Percentiles rank a stretch among this genome's conserved stretches.
Conservation (phyloP, 2,888 invertebrate species). For the Stomorhina lunata region DNA sequence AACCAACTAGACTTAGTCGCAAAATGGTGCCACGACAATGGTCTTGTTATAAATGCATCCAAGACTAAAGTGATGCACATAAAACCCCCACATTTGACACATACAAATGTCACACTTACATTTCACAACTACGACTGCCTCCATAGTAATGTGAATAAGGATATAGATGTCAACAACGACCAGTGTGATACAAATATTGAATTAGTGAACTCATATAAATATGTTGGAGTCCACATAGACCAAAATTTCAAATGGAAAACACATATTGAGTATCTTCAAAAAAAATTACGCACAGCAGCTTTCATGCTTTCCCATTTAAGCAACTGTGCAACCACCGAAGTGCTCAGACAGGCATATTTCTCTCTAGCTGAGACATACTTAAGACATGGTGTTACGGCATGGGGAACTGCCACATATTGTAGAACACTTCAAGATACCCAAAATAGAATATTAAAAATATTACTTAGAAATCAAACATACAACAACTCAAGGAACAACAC, state of each 20-base stretch:
- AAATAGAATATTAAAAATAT: neutral
- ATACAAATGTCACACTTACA: neutral
- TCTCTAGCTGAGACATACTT: neutral
- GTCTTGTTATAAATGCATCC: neutral
- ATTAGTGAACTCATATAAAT: neutral
- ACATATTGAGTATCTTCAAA: too few relatives aligned
- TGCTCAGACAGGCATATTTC: neutral
- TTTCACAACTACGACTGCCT: neutral
- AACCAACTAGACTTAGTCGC: neutral
- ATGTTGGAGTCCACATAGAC: neutral
- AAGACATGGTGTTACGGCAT: too few relatives aligned
- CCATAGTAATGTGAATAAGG: neutral
- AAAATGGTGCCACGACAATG: constrained; percentile 19
- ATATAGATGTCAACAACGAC: neutral
- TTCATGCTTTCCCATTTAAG: neutral
- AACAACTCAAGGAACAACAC: too few relatives aligned
- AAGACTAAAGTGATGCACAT: neutral
- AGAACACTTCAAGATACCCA: neutral
- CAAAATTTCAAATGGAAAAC: neutral
- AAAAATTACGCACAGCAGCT: neutral
- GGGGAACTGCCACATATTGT: neutral
- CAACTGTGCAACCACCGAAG: neutral
- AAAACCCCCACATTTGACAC: neutral
- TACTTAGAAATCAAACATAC: neutral
- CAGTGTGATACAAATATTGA: neutral